Percentiles rank a stretch among this genome's conserved stretches.
Evolutionary conservation across 2,888 invertebrate species (phyloP).

Genomic region (Ecdyonurus torrentis): DNA sequence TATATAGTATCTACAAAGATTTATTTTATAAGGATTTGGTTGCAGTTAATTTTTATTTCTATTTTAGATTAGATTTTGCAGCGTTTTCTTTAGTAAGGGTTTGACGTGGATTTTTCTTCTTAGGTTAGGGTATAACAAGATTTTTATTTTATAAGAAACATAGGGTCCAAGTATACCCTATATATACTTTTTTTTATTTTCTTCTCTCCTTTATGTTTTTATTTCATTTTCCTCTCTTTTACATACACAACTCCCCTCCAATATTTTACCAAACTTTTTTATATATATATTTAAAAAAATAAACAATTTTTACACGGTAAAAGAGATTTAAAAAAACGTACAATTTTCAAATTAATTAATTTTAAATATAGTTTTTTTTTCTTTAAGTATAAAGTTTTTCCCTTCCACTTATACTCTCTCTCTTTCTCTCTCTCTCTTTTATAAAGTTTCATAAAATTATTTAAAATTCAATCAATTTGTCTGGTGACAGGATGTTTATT

Average conservation of each 20-base stretch:
- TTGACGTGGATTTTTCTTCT: too few relatives aligned
- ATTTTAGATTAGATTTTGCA: too few relatives aligned
- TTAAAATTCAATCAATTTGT: neutral
- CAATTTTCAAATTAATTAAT: neutral
- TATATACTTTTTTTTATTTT: too few relatives aligned
- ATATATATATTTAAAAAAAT: neutral
- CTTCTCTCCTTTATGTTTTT: neutral
- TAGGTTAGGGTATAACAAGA: neutral
- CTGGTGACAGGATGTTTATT: neutral
- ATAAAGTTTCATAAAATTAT: neutral
- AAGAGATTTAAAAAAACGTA: neutral
- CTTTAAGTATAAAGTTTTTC: neutral
- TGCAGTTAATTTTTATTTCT: too few relatives aligned
- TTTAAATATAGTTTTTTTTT: neutral
- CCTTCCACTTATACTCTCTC: too few relatives aligned
- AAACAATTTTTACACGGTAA: too few relatives aligned
- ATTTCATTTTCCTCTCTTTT: neutral
- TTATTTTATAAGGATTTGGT: too few relatives aligned
- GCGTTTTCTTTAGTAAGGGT: too few relatives aligned
- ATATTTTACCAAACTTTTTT: neutral
- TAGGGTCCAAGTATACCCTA: too few relatives aligned
- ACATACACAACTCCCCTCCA: neutral
- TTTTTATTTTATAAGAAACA: too few relatives aligned
- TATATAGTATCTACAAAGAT: too few relatives aligned
- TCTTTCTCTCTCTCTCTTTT: neutral